Base-by-base conservation (phyloP, 23 tunicate genomes). In the Trididemnum clinides region DNA sequence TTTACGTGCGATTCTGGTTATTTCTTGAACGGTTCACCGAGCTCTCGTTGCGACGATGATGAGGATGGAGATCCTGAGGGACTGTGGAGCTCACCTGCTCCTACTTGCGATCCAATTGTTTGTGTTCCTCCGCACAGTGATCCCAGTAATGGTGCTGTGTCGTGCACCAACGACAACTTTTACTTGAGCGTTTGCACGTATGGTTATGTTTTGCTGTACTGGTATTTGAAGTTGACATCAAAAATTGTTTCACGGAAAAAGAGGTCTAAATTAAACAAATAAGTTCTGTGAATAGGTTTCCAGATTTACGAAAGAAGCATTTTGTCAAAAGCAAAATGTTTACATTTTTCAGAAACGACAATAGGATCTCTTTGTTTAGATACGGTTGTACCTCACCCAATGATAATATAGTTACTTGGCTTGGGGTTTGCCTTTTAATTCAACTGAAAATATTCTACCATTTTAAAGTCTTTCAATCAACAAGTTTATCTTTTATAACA, bases 51-150 rank as follows among this genome's bases (percentile, higher is more conserved):
- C 34, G 18, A 19, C 7, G 81, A 76, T 39, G 81, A 76, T 26
- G 23, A 39, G 7, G 81, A 76, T 39, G 81, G 65, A 4, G 81
- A 76, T 26, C 65, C 64, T 6, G 30, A 38, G 6, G 81, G 81
- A 15, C 65, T 23, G 31, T 76, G 81, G 81, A 76, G 34, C 6
- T 5, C 20, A 38, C 28, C 65, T 5, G 28, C 63, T 2, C 63
- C 81, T 2, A 76, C 81, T 76, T 76, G 81, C 81, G 10, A 12
- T 5, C 62, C 15, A 71, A 71, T 71, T 37, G 25, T 15, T 32
- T 71, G 77, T 71, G 10, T 5, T 7, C 77, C 77, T 27, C 39
- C 77, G 21, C 77, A 71, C 30, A 37, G 6, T 28, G 10, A 71
- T 33, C 77, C 77, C 7, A 31, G 10, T 4, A 71, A 71, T n/a